Evolutionary conservation across 2,888 invertebrate species (phyloP).

Genomic region (Mechanitis messenoides): DNA sequence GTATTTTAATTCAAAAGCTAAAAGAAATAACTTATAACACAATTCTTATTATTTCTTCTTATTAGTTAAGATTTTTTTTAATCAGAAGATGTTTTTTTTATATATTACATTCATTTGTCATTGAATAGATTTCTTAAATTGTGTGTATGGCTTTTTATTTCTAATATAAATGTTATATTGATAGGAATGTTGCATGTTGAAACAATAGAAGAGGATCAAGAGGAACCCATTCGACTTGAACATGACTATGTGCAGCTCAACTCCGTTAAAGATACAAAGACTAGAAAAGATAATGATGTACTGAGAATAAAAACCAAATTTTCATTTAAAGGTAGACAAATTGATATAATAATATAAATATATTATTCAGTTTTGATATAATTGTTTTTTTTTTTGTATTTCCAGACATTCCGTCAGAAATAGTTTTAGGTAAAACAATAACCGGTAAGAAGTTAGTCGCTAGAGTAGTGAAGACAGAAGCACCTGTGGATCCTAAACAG

Average conservation of each 20-base stretch:
- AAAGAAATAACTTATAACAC: too few species aligned
- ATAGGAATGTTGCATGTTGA: constrained; percentile 18
- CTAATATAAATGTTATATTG: not conserved
- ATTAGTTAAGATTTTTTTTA: too few species aligned
- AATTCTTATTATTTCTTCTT: too few species aligned
- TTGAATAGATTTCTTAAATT: too few species aligned
- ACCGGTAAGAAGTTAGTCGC: constrained; percentile 60
- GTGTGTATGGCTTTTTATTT: too few species aligned
- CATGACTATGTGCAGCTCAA: constrained; percentile 24
- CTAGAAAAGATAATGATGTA: constrained; percentile 21
- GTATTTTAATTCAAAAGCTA: too few species aligned
- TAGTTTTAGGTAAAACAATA: constrained; percentile 54
- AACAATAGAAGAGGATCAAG: constrained; percentile 27
- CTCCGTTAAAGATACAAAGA: constrained; percentile 19
- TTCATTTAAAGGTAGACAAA: constrained; percentile 47
- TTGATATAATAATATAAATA: not conserved
- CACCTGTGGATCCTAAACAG: constrained; percentile 2
- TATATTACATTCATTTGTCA: too few species aligned
- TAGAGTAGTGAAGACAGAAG: constrained; percentile 42
- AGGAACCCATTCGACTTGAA: constrained; percentile 13
- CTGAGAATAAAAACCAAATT: constrained; percentile 58
- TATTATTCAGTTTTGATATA: too few species aligned
- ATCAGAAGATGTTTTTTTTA: too few species aligned
- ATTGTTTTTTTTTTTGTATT: constrained; percentile 19
- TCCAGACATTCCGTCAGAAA: constrained; percentile 63